A percentile compares a stretch with the other conserved stretches of the same genome.
These are phyloP conservation scores for Aphelocoma californica DNA, from an alignment of 2,797 vertebrate genomes.

Conservation along the genomic window DNA sequence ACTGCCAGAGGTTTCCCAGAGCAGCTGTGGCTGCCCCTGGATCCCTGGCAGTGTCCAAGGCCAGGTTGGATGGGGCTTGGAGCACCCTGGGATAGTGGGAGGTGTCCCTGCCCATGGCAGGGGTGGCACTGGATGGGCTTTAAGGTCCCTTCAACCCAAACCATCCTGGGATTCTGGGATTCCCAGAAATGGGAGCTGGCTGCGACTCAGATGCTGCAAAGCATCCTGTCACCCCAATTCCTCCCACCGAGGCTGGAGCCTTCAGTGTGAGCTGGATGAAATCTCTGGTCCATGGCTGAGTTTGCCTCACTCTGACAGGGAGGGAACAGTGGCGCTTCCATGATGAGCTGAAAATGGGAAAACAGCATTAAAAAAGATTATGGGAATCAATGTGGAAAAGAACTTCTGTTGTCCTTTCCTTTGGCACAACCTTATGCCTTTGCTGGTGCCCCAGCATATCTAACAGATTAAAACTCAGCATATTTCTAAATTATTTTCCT, in stretches of 20 bases:
- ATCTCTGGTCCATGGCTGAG: background rate
- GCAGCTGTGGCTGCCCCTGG: background rate
- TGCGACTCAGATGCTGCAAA: background rate
- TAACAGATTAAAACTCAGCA: background rate
- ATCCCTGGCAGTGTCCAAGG: background rate
- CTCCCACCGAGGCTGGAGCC: background rate
- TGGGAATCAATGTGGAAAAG: background rate
- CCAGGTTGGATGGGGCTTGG: rapidly evolving
- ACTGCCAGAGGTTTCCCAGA: background rate
- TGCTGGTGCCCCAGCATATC: background rate
- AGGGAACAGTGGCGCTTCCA: background rate
- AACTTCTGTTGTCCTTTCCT: background rate
- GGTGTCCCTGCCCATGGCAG: background rate
- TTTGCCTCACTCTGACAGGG: background rate
- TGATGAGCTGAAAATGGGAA: background rate
- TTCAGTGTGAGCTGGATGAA: rapidly evolving
- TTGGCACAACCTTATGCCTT: background rate
- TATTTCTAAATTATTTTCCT: background rate
- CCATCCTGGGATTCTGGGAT: background rate
- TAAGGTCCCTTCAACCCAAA: no score
- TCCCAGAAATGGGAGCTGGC: background rate
- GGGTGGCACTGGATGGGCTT: background rate
- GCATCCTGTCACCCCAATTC: background rate
- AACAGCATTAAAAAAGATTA: background rate
- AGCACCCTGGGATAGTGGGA: rapidly evolving